Evolutionary conservation across 2,113 vertebrate genomes (phyloP).

Genomic region (Actinemys pallida): DNA sequence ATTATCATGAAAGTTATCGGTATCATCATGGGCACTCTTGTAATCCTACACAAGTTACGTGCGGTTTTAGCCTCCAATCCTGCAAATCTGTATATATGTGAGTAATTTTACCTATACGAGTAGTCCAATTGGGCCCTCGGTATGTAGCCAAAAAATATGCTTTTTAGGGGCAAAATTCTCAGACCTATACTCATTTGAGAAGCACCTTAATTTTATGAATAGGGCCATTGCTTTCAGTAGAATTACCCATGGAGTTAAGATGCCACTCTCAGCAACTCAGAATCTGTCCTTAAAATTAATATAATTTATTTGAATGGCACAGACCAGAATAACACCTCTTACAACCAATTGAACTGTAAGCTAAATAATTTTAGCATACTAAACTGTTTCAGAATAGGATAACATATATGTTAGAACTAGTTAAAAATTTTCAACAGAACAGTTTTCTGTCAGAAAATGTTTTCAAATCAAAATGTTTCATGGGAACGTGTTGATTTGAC

Average conservation of each 20-base stretch:
- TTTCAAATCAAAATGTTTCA: not conserved
- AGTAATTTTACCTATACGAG: not conserved
- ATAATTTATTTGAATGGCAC: not conserved
- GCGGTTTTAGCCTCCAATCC: slow-evolving; percentile 9
- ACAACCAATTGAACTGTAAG: not conserved
- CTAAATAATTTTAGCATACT: slow-evolving; percentile 13
- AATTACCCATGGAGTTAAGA: not conserved
- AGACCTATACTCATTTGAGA: not conserved
- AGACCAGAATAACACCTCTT: not conserved
- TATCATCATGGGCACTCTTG: not conserved
- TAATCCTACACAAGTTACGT: not conserved
- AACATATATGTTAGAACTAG: not conserved
- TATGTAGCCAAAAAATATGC: not conserved
- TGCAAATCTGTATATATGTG: not conserved
- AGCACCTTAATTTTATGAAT: not conserved
- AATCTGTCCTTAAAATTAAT: not conserved
- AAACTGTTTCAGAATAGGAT: not conserved
- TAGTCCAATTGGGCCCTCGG: not conserved
- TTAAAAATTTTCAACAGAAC: not conserved
- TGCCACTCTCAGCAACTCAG: not conserved
- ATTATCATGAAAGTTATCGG: slow-evolving; percentile 3
- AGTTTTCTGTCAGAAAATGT: not conserved
- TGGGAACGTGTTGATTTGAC: not conserved
- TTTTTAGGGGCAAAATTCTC: not conserved
- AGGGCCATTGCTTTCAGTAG: not conserved